phyloP scores from a whole-genome alignment of 2,797 vertebrate genomes.

The Diplodus sargus region DNA sequence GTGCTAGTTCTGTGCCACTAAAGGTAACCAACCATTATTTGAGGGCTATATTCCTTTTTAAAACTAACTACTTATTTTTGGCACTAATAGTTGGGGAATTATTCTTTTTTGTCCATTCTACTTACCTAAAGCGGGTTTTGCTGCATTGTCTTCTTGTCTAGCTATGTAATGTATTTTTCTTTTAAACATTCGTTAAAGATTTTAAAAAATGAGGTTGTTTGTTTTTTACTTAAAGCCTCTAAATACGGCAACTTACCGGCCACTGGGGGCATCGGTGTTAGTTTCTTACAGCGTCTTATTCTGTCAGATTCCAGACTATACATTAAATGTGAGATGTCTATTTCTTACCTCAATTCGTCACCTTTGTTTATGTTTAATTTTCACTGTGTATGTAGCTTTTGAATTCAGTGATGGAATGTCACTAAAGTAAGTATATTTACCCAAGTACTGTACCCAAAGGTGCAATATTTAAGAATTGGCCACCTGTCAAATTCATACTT shows the following conservation, averaged over 20 bases:
- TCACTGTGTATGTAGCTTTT: not conserved
- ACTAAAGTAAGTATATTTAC: no score
- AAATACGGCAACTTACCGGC: not conserved
- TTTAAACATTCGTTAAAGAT: not conserved
- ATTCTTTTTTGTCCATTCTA: not conserved
- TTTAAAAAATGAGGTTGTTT: no score
- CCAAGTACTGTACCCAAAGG: no score
- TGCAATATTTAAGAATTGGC: no score
- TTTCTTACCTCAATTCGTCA: slow-evolving; percentile 14
- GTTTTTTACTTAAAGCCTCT: no score
- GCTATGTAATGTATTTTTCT: not conserved
- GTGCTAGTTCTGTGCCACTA: slow-evolving; percentile 6
- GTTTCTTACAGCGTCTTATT: not conserved
- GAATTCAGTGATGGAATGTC: no score
- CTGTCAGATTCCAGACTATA: not conserved
- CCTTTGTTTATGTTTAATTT: slow-evolving; percentile 35
- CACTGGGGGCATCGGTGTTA: not conserved
- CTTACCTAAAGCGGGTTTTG: not conserved
- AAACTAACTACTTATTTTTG: slow-evolving; percentile 1
- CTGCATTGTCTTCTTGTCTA: not conserved
- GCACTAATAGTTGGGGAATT: not conserved
- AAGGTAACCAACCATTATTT: slow-evolving; percentile 25
- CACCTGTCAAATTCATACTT: no score
- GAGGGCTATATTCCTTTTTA: slow-evolving; percentile 5
- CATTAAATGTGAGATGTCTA: no score